These are phyloP conservation scores for Sesia apiformis DNA, from an alignment of 2,888 invertebrate species.

Conservation along the genomic window DNA sequence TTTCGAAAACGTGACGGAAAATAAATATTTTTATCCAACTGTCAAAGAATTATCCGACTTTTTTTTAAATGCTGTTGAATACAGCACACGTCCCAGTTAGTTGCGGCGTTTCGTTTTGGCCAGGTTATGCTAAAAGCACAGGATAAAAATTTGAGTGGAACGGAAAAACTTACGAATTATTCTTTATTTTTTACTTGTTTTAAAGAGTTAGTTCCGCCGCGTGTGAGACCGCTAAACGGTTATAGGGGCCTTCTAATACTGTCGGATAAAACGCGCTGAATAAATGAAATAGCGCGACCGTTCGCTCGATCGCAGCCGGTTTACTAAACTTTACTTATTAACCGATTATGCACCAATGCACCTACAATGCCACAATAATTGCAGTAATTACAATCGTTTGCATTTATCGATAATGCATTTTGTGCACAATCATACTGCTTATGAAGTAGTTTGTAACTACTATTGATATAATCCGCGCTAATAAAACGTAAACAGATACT, in stretches of 20 bases:
- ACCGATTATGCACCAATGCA: constrained; percentile 20
- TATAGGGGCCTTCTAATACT: constrained; percentile 62
- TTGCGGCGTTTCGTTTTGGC: constrained; percentile 20
- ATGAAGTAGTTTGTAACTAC: too few species aligned
- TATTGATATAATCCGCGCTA: too few species aligned
- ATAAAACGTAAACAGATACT: too few species aligned
- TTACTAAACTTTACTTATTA: constrained; percentile 19
- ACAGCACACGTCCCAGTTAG: constrained; percentile 14
- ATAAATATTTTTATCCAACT: constrained; percentile 31
- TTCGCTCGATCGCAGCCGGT: constrained; percentile 45
- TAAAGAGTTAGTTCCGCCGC: not conserved
- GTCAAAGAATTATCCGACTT: constrained; percentile 49
- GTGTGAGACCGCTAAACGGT: constrained; percentile 45
- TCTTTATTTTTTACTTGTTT: not conserved
- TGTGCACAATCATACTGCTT: too few species aligned
- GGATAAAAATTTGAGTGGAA: constrained; percentile 6
- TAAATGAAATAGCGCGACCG: constrained; percentile 34
- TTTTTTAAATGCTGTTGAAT: constrained; percentile 11
- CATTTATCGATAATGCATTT: too few species aligned
- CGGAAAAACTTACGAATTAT: not conserved
- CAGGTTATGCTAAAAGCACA: constrained; percentile 12
- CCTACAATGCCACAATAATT: constrained; percentile 65
- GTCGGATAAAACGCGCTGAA: constrained; percentile 40
- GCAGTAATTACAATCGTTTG: constrained; percentile 21
- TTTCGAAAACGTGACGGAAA: constrained; percentile 4